A percentile compares a stretch with the other conserved stretches of the same genome.
These are phyloP conservation scores for Xanthia icteritia DNA, from an alignment of 2,888 invertebrate genomes.

Conservation along the genomic window DNA sequence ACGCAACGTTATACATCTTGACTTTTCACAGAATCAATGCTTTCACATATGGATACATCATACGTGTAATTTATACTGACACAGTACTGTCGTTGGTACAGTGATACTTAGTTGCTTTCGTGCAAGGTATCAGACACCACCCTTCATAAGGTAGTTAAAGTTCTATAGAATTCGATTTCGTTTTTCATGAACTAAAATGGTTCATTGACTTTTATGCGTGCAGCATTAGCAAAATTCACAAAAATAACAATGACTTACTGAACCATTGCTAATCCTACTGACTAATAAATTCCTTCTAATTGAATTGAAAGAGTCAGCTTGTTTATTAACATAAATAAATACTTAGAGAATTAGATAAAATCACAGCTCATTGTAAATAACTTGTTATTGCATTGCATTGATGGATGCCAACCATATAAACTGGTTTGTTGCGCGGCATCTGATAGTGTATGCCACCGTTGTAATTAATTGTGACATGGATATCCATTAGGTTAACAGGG, in stretches of 20 bases:
- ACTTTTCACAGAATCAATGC: conserved; percentile 74
- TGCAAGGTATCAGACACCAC: background rate
- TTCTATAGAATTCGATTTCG: background rate
- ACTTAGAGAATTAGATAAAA: conserved; percentile 17
- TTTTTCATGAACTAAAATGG: background rate
- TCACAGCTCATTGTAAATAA: conserved; percentile 11
- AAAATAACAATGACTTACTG: background rate
- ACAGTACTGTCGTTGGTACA: background rate
- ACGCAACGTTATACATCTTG: conserved; percentile 78
- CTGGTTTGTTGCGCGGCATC: background rate
- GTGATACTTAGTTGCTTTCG: background rate
- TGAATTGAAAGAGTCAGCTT: conserved; percentile 1
- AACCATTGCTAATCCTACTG: background rate
- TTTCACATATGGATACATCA: conserved; percentile 61
- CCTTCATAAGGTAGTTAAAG: background rate
- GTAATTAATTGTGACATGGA: background rate
- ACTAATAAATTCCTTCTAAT: background rate
- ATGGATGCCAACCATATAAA: background rate
- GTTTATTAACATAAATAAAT: conserved; percentile 13
- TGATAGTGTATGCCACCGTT: background rate
- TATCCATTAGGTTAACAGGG: background rate
- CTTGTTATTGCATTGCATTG: conserved; percentile 15
- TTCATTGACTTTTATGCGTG: background rate
- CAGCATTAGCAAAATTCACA: background rate
- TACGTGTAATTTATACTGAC: conserved; percentile 12